These are phyloP conservation scores for Siphlonurus alternatus DNA, from an alignment of 2,888 invertebrate species.

Conservation along the genomic window DNA sequence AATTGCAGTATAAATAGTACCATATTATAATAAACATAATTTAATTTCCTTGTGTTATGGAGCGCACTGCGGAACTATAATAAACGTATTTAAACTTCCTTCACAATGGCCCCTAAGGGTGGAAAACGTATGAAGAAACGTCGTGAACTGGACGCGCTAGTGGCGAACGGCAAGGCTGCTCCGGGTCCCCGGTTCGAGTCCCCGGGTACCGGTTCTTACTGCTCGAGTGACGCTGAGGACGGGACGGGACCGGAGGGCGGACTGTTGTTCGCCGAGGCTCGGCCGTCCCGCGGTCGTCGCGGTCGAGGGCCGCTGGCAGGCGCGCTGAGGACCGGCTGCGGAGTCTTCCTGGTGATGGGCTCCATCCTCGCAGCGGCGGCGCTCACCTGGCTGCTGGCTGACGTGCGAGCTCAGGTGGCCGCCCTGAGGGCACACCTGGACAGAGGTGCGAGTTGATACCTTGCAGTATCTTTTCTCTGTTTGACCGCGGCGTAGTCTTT, in stretches of 20 bases:
- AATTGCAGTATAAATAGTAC: too few species aligned
- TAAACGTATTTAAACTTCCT: too few species aligned
- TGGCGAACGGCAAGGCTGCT: conserved; percentile 24
- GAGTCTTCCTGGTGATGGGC: conserved; percentile 37
- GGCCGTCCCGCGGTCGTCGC: not conserved
- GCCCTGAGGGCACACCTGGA: conserved; percentile 45
- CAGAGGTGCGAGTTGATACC: conserved; percentile 37
- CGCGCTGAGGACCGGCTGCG: conserved; percentile 11
- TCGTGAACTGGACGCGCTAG: conserved; percentile 55
- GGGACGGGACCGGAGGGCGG: not conserved
- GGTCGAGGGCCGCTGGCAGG: not conserved
- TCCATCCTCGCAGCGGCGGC: conserved; percentile 46
- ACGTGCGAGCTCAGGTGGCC: conserved; percentile 46
- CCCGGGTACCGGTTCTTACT: not conserved
- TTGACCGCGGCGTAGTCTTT: not conserved
- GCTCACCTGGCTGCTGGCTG: conserved; percentile 48
- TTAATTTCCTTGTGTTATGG: too few species aligned
- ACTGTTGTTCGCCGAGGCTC: not conserved
- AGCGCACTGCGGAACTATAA: too few species aligned
- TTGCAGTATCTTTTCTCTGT: not conserved
- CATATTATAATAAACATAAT: too few species aligned
- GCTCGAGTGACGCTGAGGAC: not conserved
- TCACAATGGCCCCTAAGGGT: conserved; percentile 21
- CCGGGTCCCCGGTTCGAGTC: conserved; percentile 22
- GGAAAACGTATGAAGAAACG: conserved; percentile 62